phyloP scores from a whole-genome alignment of 1,140 invertebrate genomes.

The Sarcophaga bullata region DNA sequence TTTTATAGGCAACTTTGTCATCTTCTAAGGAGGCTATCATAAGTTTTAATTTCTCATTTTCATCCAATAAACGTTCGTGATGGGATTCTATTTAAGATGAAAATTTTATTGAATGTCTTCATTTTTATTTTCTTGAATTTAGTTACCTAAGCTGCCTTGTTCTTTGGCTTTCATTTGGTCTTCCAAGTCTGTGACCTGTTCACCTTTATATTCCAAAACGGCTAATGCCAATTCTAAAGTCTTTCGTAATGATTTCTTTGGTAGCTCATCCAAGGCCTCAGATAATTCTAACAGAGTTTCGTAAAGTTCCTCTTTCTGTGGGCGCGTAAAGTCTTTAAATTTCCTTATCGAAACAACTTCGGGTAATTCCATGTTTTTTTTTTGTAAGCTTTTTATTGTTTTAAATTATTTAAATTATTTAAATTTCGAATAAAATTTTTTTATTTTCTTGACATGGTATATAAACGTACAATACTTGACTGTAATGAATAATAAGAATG shows the following conservation, averaged over 20 bases:
- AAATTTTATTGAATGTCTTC: neutral
- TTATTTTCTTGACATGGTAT: conserved; percentile 12
- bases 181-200: conserved; percentile 49
- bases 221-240: conserved; percentile 58
- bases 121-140: neutral
- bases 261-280: conserved; percentile 56
- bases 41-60: conserved; percentile 61
- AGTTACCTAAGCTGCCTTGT: conserved; percentile 37
- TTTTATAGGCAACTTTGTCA: conserved; percentile 51
- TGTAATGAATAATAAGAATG: conserved; percentile 15
- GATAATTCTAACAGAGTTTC: conserved; percentile 56
- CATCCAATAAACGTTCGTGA: conserved; percentile 53
- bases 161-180: conserved; percentile 34
- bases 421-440: too few relatives aligned
- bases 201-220: conserved; percentile 59
- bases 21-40: conserved; percentile 59
- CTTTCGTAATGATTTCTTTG: conserved; percentile 58
- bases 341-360: conserved; percentile 60
- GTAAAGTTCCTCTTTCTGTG: conserved; percentile 61
- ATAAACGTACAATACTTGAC: neutral
- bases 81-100: conserved; percentile 31
- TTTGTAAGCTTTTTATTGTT: neutral
- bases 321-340: conserved; percentile 57
- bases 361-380: conserved; percentile 52
- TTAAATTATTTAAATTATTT: neutral